These are phyloP conservation scores for Hyposmocoma kahamanoa DNA, from an alignment of 1,140 invertebrate genomes.

Conservation along the genomic window DNA sequence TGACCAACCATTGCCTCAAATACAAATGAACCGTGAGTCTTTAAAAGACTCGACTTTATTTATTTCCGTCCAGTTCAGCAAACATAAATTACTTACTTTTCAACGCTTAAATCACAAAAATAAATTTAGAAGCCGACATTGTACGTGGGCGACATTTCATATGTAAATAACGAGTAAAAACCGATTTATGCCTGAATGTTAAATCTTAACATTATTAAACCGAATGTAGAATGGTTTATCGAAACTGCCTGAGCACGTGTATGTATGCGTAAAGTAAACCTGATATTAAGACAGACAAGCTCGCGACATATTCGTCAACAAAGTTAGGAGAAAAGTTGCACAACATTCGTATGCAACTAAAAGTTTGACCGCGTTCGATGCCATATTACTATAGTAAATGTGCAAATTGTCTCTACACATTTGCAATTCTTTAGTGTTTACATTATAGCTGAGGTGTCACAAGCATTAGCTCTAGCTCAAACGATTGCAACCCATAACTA, in stretches of 20 bases:
- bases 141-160: not conserved
- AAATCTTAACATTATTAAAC: not conserved
- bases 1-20: no score
- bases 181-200: not conserved
- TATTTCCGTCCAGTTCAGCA: no score
- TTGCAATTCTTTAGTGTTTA: conserved; percentile 11
- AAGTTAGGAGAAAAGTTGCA: not conserved
- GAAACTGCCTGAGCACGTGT: no score
- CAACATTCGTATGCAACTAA: no score
- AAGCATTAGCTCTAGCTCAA: conserved; percentile 14
- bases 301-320: not conserved
- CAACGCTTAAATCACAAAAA: not conserved
- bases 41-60: no score
- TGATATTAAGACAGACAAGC: not conserved
- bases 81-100: no score
- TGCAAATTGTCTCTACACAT: not conserved
- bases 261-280: no score
- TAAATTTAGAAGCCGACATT: not conserved
- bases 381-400: conserved; percentile 6
- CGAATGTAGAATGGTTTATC: no score
- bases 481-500: not conserved
- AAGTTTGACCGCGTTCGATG: conserved; percentile 13
- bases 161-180: not conserved
- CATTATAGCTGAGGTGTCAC: conserved; percentile 2
- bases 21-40: no score